Conservation (phyloP, 64 coral and sea anemone species). For the Pocillopora damicornis region DNA sequence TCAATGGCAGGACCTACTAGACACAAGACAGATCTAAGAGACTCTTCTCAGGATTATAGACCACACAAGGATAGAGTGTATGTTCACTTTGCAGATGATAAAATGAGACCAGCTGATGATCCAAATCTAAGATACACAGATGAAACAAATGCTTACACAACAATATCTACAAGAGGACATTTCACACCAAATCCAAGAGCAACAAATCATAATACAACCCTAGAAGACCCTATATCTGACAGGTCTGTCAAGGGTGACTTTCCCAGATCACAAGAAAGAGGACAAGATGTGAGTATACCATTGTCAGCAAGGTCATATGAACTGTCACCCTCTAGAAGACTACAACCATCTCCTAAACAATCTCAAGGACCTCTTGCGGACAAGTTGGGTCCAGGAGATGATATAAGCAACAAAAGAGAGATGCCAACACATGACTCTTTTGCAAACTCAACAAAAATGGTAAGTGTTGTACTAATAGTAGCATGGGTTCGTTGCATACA, state of each 20-base stretch:
- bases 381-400: conserved; percentile 45
- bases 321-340: conserved; percentile 51
- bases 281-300: background rate
- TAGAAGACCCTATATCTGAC: conserved; percentile 6
- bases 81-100: conserved; percentile 68
- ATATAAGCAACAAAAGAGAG: background rate
- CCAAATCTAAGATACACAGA: conserved; percentile 79
- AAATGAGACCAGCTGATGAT: conserved; percentile 21
- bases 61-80: conserved; percentile 73
- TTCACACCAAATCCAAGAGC: conserved; percentile 78
- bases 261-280: background rate
- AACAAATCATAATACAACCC: background rate
- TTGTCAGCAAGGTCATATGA: conserved; percentile 51
- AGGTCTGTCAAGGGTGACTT: background rate
- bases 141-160: conserved; percentile 63
- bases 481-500: no score
- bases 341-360: conserved; percentile 51
- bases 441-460: background rate
- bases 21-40: conserved; percentile 30
- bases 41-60: conserved; percentile 7
- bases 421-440: background rate
- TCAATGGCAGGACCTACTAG: conserved; percentile 29
- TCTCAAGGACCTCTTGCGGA: conserved; percentile 58
- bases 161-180: conserved; percentile 71
- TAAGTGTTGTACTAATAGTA: background rate